Conservation (phyloP, 2,113 vertebrate species). For the Xerus inauris region DNA sequence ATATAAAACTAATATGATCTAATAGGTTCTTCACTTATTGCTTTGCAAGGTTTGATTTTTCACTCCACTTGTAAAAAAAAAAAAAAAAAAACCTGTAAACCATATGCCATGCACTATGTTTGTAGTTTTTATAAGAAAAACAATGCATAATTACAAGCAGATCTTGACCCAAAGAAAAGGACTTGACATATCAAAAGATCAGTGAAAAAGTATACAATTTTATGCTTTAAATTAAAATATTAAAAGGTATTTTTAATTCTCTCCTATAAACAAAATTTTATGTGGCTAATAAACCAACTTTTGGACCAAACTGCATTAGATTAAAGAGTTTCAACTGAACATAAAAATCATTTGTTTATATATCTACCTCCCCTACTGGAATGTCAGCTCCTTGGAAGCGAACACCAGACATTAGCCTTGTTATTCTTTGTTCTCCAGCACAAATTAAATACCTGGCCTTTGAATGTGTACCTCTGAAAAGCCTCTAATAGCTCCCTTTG, state of each 20-base stretch:
- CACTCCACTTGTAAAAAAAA: neutral
- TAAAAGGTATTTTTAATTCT: constrained; percentile 40
- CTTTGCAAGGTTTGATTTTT: constrained; percentile 37
- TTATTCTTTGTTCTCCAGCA: constrained; percentile 29
- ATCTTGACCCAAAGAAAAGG: neutral
- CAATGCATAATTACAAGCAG: neutral
- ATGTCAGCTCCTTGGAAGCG: constrained; percentile 7
- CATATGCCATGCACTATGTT: neutral
- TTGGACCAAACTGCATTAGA: neutral
- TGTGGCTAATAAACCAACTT: constrained; percentile 40
- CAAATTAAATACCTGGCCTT: constrained; percentile 28
- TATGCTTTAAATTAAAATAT: constrained; percentile 34
- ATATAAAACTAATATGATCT: neutral
- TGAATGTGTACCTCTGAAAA: constrained; percentile 35
- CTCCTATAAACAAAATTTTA: constrained; percentile 21
- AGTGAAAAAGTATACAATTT: neutral
- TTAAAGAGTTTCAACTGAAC: constrained; percentile 2
- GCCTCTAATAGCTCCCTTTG: neutral
- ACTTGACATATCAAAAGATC: constrained; percentile 9
- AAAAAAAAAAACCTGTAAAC: neutral
- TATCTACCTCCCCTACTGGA: neutral
- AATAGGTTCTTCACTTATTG: neutral
- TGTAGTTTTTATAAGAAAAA: constrained; percentile 14
- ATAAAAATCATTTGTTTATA: constrained; percentile 25
- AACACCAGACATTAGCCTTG: neutral